These are phyloP conservation scores for Poecilia latipinna DNA, from an alignment of 2,113 vertebrate genomes.

Conservation along the genomic window DNA sequence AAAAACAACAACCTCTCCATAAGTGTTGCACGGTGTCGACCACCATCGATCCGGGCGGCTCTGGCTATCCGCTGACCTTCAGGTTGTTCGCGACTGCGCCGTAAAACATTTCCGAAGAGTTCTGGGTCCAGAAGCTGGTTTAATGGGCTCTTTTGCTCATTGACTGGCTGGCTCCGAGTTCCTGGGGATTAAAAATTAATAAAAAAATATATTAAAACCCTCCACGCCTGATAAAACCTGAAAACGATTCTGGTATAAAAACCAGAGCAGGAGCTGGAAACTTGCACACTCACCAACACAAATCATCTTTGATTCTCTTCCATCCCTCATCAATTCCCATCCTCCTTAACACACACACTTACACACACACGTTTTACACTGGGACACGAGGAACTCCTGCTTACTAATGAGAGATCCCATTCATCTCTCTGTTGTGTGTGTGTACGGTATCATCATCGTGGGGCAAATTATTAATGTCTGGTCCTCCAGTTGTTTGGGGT, in stretches of 20 bases:
- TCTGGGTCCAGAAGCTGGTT: constrained; percentile 9
- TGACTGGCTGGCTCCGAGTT: background rate
- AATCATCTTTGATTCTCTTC: constrained; percentile 12
- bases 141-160: constrained; percentile 21
- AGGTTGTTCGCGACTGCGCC: background rate
- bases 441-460: constrained; percentile 30
- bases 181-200: background rate
- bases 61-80: constrained; percentile 27
- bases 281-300: background rate
- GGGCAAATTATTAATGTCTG: constrained; percentile 61
- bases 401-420: constrained; percentile 33
- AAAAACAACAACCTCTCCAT: background rate
- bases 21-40: constrained; percentile 15
- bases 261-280: background rate
- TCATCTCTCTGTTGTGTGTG: background rate
- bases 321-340: background rate
- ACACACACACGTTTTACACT: constrained; percentile 2
- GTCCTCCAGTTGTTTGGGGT: constrained; percentile 43
- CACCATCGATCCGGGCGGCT: constrained; percentile 28
- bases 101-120: background rate
- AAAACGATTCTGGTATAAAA: constrained; percentile 6
- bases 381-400: constrained; percentile 8
- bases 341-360: background rate
- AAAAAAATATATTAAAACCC: too few species aligned
- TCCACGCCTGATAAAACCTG: background rate